phyloP scores from a whole-genome alignment of 2,797 vertebrate genomes.

The Pseudochirops corinnae region DNA sequence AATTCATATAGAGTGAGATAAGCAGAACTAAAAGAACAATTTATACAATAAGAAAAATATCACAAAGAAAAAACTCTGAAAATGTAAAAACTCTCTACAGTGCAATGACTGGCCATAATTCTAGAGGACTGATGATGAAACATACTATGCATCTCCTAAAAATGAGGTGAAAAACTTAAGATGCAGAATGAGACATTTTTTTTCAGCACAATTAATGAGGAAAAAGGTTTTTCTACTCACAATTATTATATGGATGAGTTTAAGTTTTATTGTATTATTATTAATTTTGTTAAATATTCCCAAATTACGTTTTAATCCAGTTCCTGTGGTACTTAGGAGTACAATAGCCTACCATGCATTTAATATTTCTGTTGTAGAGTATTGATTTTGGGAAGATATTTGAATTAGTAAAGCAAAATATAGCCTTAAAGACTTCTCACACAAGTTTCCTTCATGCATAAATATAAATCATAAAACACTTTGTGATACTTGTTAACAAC shows the following conservation, averaged over 20 bases:
- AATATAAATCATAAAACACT: not conserved
- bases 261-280: not conserved
- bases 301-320: not conserved
- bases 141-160: not conserved
- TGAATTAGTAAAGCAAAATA: not conserved
- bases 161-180: not conserved
- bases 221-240: not conserved
- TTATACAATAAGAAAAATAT: not conserved
- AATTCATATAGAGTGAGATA: not conserved
- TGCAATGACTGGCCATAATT: not conserved
- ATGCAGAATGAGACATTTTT: not conserved
- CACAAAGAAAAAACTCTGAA: not conserved
- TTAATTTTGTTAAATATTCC: not conserved
- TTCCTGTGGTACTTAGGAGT: not conserved
- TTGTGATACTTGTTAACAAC: not conserved
- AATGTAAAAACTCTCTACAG: not conserved
- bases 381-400: not conserved
- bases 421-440: not conserved
- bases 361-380: not conserved
- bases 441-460: not conserved
- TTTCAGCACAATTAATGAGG: not conserved
- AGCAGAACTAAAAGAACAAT: not conserved
- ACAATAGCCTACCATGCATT: not conserved
- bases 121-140: not conserved
- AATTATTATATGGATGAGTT: not conserved